These are phyloP conservation scores for Lithodes maja DNA, from an alignment of 2,888 invertebrate genomes.

Conservation along the genomic window DNA sequence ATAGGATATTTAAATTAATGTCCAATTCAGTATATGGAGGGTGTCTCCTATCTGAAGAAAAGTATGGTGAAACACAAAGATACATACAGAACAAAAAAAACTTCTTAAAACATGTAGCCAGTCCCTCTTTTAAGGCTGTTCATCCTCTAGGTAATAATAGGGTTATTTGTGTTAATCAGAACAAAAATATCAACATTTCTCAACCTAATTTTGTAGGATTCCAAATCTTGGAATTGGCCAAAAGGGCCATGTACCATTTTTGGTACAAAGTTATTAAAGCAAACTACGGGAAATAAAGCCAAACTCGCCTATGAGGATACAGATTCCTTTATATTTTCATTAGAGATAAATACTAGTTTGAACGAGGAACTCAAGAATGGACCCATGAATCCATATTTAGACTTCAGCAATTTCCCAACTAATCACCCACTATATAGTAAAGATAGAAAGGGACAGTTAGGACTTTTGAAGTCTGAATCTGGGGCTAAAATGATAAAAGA, in stretches of 20 bases:
- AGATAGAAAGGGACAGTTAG: neutral
- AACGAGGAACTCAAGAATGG: too few species aligned
- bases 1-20: neutral
- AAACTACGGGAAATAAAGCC: too few species aligned
- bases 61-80: neutral
- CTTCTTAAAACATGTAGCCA: neutral
- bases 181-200: neutral
- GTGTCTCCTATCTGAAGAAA: neutral
- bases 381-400: too few species aligned
- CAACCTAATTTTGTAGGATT: neutral
- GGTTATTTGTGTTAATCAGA: neutral
- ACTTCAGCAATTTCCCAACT: neutral
- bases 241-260: too few species aligned
- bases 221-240: neutral
- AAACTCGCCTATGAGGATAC: too few species aligned
- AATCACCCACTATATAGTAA: neutral
- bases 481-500: neutral
- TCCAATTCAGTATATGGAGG: neutral
- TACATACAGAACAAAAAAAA: too few species aligned
- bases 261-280: too few species aligned
- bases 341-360: too few species aligned
- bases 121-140: neutral
- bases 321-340: too few species aligned
- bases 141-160: neutral
- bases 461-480: neutral